Evolutionary conservation across 1,140 invertebrate genomes (phyloP).

Genomic region (Diorhabda sublineata): DNA sequence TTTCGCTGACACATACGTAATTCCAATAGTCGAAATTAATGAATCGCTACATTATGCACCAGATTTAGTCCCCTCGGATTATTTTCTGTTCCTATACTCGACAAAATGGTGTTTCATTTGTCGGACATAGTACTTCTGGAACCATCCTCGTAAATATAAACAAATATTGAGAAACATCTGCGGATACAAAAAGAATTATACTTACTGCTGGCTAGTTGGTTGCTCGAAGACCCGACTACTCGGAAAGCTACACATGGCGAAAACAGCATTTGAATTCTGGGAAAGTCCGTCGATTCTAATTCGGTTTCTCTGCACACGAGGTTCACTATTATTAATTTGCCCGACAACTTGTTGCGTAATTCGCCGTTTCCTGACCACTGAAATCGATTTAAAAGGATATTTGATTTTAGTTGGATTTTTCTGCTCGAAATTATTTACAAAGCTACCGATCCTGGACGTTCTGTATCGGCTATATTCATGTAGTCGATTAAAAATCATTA

Average conservation of each 20-base stretch:
- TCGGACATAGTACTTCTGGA: no score
- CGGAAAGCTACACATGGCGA: conserved; percentile 80
- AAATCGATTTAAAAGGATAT: conserved; percentile 36
- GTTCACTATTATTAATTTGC: conserved; percentile 71
- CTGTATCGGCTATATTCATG: no score
- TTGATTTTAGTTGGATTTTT: no score
- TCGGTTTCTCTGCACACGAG: conserved; percentile 72
- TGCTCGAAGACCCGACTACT: conserved; percentile 72
- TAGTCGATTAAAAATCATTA: no score
- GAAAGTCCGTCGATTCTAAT: conserved; percentile 46
- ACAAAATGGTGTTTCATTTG: no score
- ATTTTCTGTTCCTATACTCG: no score
- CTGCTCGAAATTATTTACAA: no score
- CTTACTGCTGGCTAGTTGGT: conserved; percentile 60
- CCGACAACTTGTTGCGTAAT: conserved; percentile 67
- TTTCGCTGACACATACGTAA: no score
- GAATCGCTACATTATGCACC: no score
- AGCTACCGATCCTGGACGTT: no score
- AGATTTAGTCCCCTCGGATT: no score
- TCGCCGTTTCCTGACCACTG: conserved; percentile 79
- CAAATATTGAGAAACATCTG: background rate
- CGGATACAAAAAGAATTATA: conserved; percentile 19
- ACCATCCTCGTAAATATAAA: background rate
- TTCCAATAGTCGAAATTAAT: no score
- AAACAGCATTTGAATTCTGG: conserved; percentile 58